Base-by-base conservation (phyloP, 2,888 invertebrate species). In the Cryptocheilus praepositus region DNA sequence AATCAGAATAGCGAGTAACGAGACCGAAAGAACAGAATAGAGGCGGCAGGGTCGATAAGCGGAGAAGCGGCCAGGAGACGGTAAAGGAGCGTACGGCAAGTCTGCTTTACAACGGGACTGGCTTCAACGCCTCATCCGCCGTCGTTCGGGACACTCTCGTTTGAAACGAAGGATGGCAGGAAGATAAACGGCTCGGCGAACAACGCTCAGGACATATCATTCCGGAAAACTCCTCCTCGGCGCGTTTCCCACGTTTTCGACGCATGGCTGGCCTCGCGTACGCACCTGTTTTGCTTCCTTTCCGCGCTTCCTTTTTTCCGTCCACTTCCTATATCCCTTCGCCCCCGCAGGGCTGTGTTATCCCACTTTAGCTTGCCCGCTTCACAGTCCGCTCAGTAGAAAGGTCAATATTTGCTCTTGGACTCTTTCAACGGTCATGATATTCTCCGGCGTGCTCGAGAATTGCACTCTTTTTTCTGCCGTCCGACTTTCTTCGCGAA, bases 331-430 rank as follows among this genome's bases (percentile, higher is more conserved):
- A 36, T 36, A 36, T 36, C 36, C 36, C 7, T 36, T 36, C 36
- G 7, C 8, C 1, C 11, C 13, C 8, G 11, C 1, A 36, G 3
- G 36, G 11, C 36, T 11, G 36, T 36, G 60, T 68, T 70, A 66
- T 72, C 67, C 71, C 61, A 53, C 74, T 72, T 74, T 55, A 67
- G 63, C 63, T 64, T 66, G 22, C 61, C 53, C 64, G 68, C 62
- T 71, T 74, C 78, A 60, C 65, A 70, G 62, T 57, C 68, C 63
- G 65, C 64, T 68, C 59, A 63, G 36, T 59, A 49, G 25, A 45
- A 51, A 36, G 79, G 76, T 79, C 78, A 84, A 85, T 82, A 84
- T 84, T 85, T 83, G 81, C 77, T 61, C 76, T 64, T 68, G 56
- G 62, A 73, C 70, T 73, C 71, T 72, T 73, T 71, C 58, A 70